These are phyloP conservation scores for Hypercompe scribonia DNA, from an alignment of 2,888 invertebrate genomes.

Conservation along the genomic window DNA sequence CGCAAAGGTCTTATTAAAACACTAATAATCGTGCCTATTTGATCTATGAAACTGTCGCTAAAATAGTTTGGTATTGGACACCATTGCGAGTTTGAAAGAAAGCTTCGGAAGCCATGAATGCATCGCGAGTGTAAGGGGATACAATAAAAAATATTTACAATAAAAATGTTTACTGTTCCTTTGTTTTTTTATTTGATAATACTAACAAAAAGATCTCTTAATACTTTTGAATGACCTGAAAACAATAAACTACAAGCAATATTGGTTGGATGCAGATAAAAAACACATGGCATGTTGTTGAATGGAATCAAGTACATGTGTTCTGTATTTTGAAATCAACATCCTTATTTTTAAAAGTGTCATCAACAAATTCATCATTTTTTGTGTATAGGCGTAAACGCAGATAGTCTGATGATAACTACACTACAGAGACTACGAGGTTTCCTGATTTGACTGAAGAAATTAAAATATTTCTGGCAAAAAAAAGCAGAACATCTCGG, in stretches of 20 bases:
- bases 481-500: no score
- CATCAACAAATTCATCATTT: no score
- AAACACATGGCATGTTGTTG: no score
- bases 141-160: conserved; percentile 86
- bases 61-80: conserved; percentile 37
- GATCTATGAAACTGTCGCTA: conserved; percentile 31
- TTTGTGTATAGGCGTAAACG: no score
- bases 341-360: no score
- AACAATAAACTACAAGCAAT: not conserved
- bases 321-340: no score
- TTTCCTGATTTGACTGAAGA: no score
- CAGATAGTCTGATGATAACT: no score
- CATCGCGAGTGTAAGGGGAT: conserved; percentile 80
- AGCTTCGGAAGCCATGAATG: conserved; percentile 73
- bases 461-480: no score
- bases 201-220: not conserved
- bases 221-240: not conserved
- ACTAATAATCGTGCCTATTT: conserved; percentile 60
- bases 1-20: conserved; percentile 59
- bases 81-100: conserved; percentile 65
- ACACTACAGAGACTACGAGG: no score
- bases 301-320: no score
- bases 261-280: no score
- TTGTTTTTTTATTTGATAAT: conserved; percentile 59
- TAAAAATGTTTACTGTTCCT: conserved; percentile 86